Evolutionary conservation across 2,797 vertebrate genomes (phyloP).

Genomic region (Brachyalestes nurse): DNA sequence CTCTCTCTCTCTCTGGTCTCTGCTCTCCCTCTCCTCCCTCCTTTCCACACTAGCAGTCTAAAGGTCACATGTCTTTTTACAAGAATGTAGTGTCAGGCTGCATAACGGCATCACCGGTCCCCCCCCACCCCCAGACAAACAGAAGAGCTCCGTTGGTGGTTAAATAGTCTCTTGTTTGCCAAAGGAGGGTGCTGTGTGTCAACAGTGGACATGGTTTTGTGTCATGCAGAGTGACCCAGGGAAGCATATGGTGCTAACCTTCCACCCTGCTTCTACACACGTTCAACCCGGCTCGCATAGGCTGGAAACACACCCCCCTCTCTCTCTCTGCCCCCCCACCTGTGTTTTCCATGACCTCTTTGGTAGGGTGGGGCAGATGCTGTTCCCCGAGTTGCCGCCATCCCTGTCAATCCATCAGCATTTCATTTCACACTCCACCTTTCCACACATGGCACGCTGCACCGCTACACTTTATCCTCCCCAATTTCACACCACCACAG

Average conservation of each 20-base stretch:
- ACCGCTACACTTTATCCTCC: constrained; percentile 8
- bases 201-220: constrained; percentile 11
- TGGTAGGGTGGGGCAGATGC: constrained; percentile 20
- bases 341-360: constrained; percentile 29
- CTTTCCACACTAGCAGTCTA: neutral
- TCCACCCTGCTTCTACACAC: neutral
- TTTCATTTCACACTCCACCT: constrained; percentile 51
- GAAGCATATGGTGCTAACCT: constrained; percentile 37
- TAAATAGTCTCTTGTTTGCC: constrained; percentile 13
- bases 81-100: neutral
- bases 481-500: constrained; percentile 58
- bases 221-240: constrained; percentile 9
- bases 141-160: neutral
- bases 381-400: constrained; percentile 45
- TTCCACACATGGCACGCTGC: constrained; percentile 35
- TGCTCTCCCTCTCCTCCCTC: neutral
- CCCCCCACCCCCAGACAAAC: neutral
- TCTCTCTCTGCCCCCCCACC: neutral
- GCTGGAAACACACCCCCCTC: constrained; percentile 4
- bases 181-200: neutral
- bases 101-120: neutral
- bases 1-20: neutral
- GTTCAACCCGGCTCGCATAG: no score
- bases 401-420: constrained; percentile 57
- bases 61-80: constrained; percentile 35